These are phyloP conservation scores for Tetranychus piercei DNA, from an alignment of 2,888 invertebrate genomes.

Conservation along the genomic window DNA sequence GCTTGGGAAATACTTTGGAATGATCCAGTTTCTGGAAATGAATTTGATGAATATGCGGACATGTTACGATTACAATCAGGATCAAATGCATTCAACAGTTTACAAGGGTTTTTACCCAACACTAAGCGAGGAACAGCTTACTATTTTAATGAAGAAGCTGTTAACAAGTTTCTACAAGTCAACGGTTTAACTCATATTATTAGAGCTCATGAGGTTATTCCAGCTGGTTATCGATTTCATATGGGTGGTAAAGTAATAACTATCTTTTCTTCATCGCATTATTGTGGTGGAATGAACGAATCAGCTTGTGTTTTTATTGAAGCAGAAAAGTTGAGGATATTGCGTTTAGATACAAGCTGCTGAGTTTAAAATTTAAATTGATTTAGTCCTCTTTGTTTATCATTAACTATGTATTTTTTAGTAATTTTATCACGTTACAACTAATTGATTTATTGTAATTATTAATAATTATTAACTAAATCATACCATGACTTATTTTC, in stretches of 20 bases:
- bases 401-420: too few relatives aligned
- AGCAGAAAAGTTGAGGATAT: constrained; percentile 41
- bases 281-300: constrained; percentile 53
- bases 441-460: too few relatives aligned
- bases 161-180: constrained; percentile 45
- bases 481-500: too few relatives aligned
- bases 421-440: too few relatives aligned
- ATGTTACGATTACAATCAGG: constrained; percentile 10
- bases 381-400: too few relatives aligned
- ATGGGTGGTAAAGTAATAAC: constrained; percentile 49
- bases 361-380: neutral
- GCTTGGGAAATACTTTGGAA: constrained; percentile 66
- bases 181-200: constrained; percentile 51
- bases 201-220: constrained; percentile 53
- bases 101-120: constrained; percentile 47
- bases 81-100: constrained; percentile 6
- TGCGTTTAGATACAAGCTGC: constrained; percentile 11
- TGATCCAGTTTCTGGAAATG: constrained; percentile 34
- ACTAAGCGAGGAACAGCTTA: constrained; percentile 50
- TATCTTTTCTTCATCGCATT: constrained; percentile 54
- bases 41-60: constrained; percentile 19
- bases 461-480: too few relatives aligned
- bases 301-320: constrained; percentile 51
- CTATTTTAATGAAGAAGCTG: constrained; percentile 49
- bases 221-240: constrained; percentile 46